Base-by-base conservation (phyloP, 2,888 invertebrate genomes). In the Microplitis manilae region DNA sequence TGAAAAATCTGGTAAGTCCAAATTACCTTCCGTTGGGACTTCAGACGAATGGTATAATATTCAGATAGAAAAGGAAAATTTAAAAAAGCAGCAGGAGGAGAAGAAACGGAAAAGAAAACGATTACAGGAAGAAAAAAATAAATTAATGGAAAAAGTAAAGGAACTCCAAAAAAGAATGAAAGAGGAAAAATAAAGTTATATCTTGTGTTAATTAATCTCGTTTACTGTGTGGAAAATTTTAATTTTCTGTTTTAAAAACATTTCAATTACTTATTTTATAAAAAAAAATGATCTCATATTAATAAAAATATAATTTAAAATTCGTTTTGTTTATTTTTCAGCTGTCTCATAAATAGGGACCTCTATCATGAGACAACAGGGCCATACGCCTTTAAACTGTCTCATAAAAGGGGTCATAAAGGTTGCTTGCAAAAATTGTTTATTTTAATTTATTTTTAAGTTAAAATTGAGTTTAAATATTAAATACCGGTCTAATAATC, bases 121-220 rank as follows among this genome's bases (percentile, higher is more conserved):
- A 64, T 64, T 64, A 64, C 64, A 20, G 20, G 64, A 64, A 20
- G 64, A 64, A 64, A 64, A 20, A 20, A 64, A 64, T 9, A 64
- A 64, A 5, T 64, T 20, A 20, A 2, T 20, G 20, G 20, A 64
- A 8, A 7, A 64, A 64, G 41, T 41, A 64, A 64, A 64, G 64
- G 64, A 64, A 64, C 5, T 64, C 5, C 20, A 64, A 9, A 17
- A 64, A 20, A 17, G 20, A 64, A 20, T 64, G 64, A 64, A 64
- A 64, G 1, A 64, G 20, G 9, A 20, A 64, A 64, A 20, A 64
- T 5, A 1, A 5, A 6, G 6, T 61, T 5, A 41, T 41, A 41
- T 41, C 1, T 41, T 5, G 41, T 41, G 41, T 41, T 41, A 41
- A 5, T 41, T 41, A 41, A 17, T 17, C 8, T 41, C 5, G 41